phyloP scores from a whole-genome alignment of 2,888 invertebrate genomes.

The Homarus gammarus region DNA sequence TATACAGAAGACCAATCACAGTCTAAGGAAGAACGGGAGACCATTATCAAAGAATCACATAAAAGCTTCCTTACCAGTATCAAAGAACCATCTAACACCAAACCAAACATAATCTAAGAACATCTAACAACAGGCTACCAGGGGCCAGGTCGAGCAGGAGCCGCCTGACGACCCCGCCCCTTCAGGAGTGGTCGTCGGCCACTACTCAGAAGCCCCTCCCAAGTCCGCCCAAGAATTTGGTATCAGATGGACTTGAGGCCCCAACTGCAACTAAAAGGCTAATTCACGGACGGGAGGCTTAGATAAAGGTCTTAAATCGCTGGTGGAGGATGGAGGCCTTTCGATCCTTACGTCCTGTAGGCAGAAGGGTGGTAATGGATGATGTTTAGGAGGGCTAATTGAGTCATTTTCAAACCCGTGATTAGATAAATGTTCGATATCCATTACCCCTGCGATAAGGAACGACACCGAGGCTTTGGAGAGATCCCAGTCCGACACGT shows the following conservation, averaged over 20 bases:
- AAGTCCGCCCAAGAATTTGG: constrained; percentile 46
- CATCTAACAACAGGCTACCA: no score
- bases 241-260: constrained; percentile 59
- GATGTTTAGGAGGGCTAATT: constrained; percentile 15
- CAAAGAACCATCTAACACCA: no score
- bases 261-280: constrained; percentile 65
- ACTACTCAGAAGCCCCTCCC: constrained; percentile 40
- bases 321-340: background rate
- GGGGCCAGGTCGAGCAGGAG: background rate
- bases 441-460: constrained; percentile 58
- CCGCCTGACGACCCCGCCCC: background rate
- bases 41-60: no score
- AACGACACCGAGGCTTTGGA: constrained; percentile 35
- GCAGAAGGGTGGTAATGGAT: constrained; percentile 1
- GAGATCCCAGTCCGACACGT: constrained; percentile 41
- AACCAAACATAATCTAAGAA: no score
- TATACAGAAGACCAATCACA: no score
- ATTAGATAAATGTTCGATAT: constrained; percentile 65
- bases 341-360: constrained; percentile 22
- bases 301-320: constrained; percentile 40
- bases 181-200: background rate
- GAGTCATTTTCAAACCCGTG: constrained; percentile 58
- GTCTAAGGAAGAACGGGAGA: no score
- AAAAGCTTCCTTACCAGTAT: no score
- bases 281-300: constrained; percentile 46